phyloP scores from a whole-genome alignment of 2,888 invertebrate genomes.

The Scaptomyza reducta region DNA sequence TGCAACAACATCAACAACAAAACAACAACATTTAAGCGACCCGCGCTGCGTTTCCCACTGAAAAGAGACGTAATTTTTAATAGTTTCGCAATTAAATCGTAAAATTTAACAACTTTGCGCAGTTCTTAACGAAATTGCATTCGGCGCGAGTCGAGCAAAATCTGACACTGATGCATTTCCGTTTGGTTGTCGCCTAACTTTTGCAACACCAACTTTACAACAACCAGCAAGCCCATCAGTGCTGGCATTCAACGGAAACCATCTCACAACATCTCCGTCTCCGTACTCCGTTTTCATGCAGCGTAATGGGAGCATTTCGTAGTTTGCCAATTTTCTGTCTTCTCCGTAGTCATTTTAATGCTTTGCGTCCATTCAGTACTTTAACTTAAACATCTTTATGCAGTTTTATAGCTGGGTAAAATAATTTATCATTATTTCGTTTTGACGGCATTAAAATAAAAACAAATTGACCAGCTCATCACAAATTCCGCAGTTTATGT shows the following conservation, averaged over 20 bases:
- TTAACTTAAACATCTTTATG: slow-evolving; percentile 36
- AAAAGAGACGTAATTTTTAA: slow-evolving; percentile 79
- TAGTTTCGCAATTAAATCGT: slow-evolving; percentile 81
- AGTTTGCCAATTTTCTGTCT: slow-evolving; percentile 52
- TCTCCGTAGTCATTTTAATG: slow-evolving; percentile 40
- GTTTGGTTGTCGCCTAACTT: slow-evolving; percentile 55
- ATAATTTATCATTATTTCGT: neutral
- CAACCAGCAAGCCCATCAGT: slow-evolving; percentile 1
- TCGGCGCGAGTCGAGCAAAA: slow-evolving; percentile 54
- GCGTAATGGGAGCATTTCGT: slow-evolving; percentile 45
- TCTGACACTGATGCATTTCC: slow-evolving; percentile 80
- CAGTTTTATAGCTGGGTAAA: slow-evolving; percentile 21
- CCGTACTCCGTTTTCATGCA: neutral
- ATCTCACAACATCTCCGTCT: neutral
- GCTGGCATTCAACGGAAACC: slow-evolving; percentile 9
- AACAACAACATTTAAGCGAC: slow-evolving; percentile 25
- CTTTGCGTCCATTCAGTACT: slow-evolving; percentile 34
- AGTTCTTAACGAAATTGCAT: slow-evolving; percentile 78
- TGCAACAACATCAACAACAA: slow-evolving; percentile 18
- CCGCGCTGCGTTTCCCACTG: slow-evolving; percentile 33
- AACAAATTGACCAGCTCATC: slow-evolving; percentile 10
- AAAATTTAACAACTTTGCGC: slow-evolving; percentile 80
- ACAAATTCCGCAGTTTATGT: slow-evolving; percentile 7
- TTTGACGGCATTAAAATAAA: neutral
- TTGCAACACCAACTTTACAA: neutral